These are phyloP conservation scores for Chrysopilus asiliformis DNA, from an alignment of 2,888 invertebrate species.

Conservation along the genomic window DNA sequence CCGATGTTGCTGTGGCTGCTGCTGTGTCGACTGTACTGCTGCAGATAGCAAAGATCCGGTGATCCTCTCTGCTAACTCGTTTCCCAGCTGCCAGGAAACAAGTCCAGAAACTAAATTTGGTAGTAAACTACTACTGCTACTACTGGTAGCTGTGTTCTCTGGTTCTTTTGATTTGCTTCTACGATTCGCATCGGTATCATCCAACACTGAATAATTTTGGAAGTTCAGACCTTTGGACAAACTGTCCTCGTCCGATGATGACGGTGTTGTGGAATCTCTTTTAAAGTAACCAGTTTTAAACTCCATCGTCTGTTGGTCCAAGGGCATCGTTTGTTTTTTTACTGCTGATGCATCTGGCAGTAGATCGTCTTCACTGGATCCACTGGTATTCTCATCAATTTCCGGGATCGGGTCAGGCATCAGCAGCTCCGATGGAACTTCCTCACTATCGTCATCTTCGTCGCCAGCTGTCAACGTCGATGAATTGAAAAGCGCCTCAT, in stretches of 20 bases:
- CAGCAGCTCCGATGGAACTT: constrained; percentile 31
- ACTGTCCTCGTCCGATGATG: constrained; percentile 32
- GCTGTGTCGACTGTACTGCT: constrained; percentile 5
- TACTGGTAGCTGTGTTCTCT: constrained; percentile 8
- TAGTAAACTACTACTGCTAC: constrained; percentile 13
- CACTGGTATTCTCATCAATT: constrained; percentile 32
- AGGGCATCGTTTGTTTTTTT: constrained; percentile 2
- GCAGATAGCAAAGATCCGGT: no score
- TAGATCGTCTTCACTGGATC: constrained; percentile 22
- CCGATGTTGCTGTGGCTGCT: constrained; percentile 6
- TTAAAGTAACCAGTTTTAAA: constrained; percentile 33
- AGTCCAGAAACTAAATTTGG: constrained; percentile 26
- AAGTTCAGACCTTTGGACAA: constrained; percentile 32
- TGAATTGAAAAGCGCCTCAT: constrained; percentile 25
- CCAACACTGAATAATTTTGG: constrained; percentile 25
- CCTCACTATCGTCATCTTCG: constrained; percentile 28
- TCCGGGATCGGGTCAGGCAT: constrained; percentile 34
- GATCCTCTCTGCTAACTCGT: constrained; percentile 3
- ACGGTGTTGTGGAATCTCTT: constrained; percentile 29
- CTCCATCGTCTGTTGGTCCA: constrained; percentile 18
- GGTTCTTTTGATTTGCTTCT: not conserved
- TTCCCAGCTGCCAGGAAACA: constrained; percentile 23
- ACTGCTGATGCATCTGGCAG: constrained; percentile 2
- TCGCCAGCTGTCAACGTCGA: constrained; percentile 18
- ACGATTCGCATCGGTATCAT: constrained; percentile 9